Conservation (phyloP, 2,797 vertebrate species). For the Microctenopoma lineatum region DNA sequence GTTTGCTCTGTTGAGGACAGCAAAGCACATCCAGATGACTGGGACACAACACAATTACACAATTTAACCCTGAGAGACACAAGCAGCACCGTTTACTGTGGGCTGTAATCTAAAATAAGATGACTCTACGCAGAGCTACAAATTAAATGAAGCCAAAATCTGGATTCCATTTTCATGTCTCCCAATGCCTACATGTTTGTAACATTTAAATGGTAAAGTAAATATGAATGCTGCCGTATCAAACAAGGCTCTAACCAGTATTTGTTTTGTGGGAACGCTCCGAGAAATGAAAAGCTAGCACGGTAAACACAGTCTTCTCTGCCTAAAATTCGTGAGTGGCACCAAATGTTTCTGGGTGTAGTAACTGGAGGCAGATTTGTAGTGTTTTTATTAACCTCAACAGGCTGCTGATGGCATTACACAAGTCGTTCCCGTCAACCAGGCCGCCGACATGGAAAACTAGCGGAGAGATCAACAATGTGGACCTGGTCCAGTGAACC, state of each 20-base stretch:
- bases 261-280: slow-evolving; percentile 83
- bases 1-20: slow-evolving; percentile 68
- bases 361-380: slow-evolving; percentile 84
- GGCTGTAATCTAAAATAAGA: slow-evolving; percentile 82
- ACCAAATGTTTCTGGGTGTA: slow-evolving; percentile 77
- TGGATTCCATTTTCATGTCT: slow-evolving; percentile 84
- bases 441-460: slow-evolving; percentile 67
- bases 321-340: slow-evolving; percentile 77
- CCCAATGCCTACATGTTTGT: slow-evolving; percentile 81
- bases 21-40: slow-evolving; percentile 84
- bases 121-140: slow-evolving; percentile 82
- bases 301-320: slow-evolving; percentile 80
- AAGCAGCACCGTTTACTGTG: slow-evolving; percentile 74
- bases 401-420: slow-evolving; percentile 76
- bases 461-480: slow-evolving; percentile 61
- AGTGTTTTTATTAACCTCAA: slow-evolving; percentile 83
- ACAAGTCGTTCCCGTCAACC: slow-evolving; percentile 69
- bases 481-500: slow-evolving; percentile 49
- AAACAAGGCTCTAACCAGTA: slow-evolving; percentile 79
- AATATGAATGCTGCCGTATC: slow-evolving; percentile 79
- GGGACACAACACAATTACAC: slow-evolving; percentile 65
- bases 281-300: slow-evolving; percentile 83
- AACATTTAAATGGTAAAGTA: slow-evolving; percentile 84
- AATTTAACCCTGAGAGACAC: slow-evolving; percentile 71
- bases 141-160: slow-evolving; percentile 84